Evolutionary conservation across 1,140 invertebrate genomes (phyloP).

Genomic region (Zelostemma sp.): DNA sequence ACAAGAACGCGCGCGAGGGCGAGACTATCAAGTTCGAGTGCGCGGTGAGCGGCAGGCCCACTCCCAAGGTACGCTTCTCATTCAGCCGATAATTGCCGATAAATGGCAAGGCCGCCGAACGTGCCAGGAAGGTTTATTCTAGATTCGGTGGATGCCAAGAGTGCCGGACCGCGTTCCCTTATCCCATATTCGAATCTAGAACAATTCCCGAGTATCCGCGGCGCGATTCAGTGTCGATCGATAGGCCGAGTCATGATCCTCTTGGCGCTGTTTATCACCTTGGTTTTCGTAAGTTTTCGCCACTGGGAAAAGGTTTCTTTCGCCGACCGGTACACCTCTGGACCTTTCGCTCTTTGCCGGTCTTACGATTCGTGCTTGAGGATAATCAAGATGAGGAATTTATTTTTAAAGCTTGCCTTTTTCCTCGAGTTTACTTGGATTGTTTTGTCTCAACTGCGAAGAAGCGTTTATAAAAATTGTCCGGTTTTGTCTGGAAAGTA

Average conservation of each 20-base stretch:
- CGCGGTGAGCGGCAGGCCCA: slow-evolving; percentile 78
- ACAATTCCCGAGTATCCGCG: slow-evolving; percentile 45
- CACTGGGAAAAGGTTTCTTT: too few relatives aligned
- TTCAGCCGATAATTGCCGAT: slow-evolving; percentile 15
- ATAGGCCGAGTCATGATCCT: slow-evolving; percentile 55
- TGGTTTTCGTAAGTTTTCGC: slow-evolving; percentile 51
- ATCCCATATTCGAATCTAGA: slow-evolving; percentile 56
- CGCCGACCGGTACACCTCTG: too few relatives aligned
- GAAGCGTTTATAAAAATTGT: too few relatives aligned
- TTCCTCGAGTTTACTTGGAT: too few relatives aligned
- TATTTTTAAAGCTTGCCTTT: too few relatives aligned
- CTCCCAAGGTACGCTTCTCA: slow-evolving; percentile 75
- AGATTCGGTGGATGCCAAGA: slow-evolving; percentile 53
- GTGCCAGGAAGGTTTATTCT: slow-evolving; percentile 49
- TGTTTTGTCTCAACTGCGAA: too few relatives aligned
- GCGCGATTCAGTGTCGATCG: slow-evolving; percentile 48
- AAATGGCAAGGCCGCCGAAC: neutral
- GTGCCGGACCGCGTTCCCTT: slow-evolving; percentile 44
- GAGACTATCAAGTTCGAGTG: slow-evolving; percentile 79
- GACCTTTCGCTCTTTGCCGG: too few relatives aligned
- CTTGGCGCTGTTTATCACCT: slow-evolving; percentile 45
- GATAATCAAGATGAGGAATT: too few relatives aligned
- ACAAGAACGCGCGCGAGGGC: slow-evolving; percentile 71
- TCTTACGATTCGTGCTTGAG: too few relatives aligned
- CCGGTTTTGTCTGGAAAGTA: too few relatives aligned